Conservation (phyloP, 2,888 invertebrate species). For the Acleris emargana region DNA sequence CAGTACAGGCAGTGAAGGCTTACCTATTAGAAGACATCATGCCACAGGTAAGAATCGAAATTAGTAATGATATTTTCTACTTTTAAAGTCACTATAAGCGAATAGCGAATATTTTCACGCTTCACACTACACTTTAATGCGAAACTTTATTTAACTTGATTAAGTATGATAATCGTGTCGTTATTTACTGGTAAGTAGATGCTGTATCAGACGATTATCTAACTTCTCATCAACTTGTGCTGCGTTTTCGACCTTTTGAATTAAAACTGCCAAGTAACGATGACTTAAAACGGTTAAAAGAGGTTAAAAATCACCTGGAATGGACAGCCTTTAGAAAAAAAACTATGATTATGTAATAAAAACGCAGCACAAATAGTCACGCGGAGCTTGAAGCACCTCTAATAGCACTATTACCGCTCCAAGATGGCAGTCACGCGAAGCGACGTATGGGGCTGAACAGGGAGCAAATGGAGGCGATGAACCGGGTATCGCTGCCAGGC, state of each 20-base stretch:
- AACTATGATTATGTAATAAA: conserved; percentile 12
- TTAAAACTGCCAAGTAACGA: too few species aligned
- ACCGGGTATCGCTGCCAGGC: conserved; percentile 74
- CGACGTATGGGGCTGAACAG: conserved; percentile 83
- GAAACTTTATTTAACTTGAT: background rate
- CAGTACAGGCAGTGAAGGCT: conserved; percentile 83
- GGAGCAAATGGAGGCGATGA: conserved; percentile 83
- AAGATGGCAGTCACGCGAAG: conserved; percentile 85
- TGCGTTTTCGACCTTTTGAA: conserved; percentile 39
- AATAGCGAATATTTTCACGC: conserved; percentile 12
- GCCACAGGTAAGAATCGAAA: conserved; percentile 68
- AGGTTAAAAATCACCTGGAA: background rate
- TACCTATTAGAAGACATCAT: conserved; percentile 84
- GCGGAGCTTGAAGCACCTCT: conserved; percentile 63
- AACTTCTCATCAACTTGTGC: conserved; percentile 41
- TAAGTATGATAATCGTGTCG: conserved; percentile 7
- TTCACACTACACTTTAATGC: conserved; percentile 6
- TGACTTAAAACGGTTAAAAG: too few species aligned
- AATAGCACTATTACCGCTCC: conserved; percentile 75
- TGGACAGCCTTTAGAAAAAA: conserved; percentile 7
- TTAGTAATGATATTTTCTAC: background rate
- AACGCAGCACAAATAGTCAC: conserved; percentile 40
- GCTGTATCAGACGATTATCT: conserved; percentile 14
- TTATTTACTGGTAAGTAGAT: conserved; percentile 35
- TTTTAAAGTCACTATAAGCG: conserved; percentile 4